Evolutionary conservation across 2,888 invertebrate species (phyloP).

Genomic region (Stenoptilia bipunctidactyla): DNA sequence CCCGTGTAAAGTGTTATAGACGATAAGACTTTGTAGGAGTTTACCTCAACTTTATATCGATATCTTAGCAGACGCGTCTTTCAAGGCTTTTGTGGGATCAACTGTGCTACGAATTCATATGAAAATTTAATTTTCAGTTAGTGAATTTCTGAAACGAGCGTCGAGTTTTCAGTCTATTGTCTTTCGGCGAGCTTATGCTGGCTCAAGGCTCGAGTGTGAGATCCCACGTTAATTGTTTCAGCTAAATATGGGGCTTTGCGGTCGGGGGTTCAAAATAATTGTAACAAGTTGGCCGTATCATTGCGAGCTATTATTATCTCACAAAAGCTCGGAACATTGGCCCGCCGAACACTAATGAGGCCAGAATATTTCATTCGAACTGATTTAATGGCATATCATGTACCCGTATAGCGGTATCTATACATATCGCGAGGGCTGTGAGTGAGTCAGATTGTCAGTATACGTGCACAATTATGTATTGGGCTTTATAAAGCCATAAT

Average conservation of each 20-base stretch:
- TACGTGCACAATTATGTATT: no score
- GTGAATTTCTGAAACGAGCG: slow-evolving; percentile 53
- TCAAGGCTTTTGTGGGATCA: slow-evolving; percentile 56
- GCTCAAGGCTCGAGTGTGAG: slow-evolving; percentile 49
- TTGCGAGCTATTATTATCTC: slow-evolving; percentile 19
- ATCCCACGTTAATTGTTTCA: slow-evolving; percentile 60
- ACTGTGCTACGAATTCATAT: slow-evolving; percentile 51
- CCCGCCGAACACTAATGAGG: not conserved
- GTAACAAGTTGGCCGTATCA: slow-evolving; percentile 50
- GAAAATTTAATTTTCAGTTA: slow-evolving; percentile 65
- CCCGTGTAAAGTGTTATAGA: slow-evolving; percentile 38
- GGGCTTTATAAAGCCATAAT: no score
- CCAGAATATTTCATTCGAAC: slow-evolving; percentile 1
- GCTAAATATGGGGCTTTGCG: slow-evolving; percentile 55
- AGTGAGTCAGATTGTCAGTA: no score
- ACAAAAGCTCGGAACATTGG: no score
- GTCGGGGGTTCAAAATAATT: slow-evolving; percentile 52
- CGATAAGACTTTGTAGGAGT: slow-evolving; percentile 46
- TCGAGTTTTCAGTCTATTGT: slow-evolving; percentile 57
- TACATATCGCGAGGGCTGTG: no score
- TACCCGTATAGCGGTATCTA: no score
- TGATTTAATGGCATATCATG: no score
- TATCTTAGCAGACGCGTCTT: slow-evolving; percentile 45
- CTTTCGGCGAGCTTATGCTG: slow-evolving; percentile 53
- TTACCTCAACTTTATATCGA: slow-evolving; percentile 43